phyloP scores from a whole-genome alignment of 2,888 invertebrate genomes.

The Clanis bilineata region DNA sequence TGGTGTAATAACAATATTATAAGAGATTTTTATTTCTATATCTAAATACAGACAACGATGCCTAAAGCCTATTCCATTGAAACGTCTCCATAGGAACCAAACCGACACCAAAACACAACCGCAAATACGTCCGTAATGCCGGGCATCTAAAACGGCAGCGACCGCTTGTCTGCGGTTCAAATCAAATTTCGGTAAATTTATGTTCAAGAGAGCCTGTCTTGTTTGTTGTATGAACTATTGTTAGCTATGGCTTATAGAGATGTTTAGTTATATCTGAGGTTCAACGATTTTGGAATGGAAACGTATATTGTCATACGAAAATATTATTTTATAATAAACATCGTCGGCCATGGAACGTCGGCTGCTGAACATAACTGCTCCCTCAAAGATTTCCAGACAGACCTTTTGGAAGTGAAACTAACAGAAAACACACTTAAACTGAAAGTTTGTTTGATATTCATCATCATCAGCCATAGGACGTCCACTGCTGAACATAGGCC shows the following conservation, averaged over 20 bases:
- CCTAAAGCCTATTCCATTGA: background rate
- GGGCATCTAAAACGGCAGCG: background rate
- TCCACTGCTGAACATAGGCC: too few species aligned
- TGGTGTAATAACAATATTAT: too few species aligned
- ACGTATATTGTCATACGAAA: background rate
- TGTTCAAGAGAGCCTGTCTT: background rate
- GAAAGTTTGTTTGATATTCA: too few species aligned
- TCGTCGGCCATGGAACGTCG: too few species aligned
- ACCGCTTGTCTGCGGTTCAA: background rate
- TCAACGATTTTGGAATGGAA: background rate
- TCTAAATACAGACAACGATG: background rate
- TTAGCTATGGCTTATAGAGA: background rate
- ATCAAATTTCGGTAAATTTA: constrained; percentile 5
- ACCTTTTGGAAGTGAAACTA: too few species aligned
- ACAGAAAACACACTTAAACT: too few species aligned
- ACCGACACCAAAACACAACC: constrained; percentile 7
- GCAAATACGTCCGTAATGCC: constrained; percentile 1
- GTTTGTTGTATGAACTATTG: background rate
- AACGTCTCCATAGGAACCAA: background rate
- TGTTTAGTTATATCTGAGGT: background rate
- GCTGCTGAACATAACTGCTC: too few species aligned
- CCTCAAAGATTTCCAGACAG: too few species aligned
- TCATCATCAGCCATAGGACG: too few species aligned
- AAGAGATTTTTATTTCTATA: background rate
- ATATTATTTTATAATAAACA: background rate